phyloP scores from a whole-genome alignment of 2,113 vertebrate genomes.

The Lepus americanus region DNA sequence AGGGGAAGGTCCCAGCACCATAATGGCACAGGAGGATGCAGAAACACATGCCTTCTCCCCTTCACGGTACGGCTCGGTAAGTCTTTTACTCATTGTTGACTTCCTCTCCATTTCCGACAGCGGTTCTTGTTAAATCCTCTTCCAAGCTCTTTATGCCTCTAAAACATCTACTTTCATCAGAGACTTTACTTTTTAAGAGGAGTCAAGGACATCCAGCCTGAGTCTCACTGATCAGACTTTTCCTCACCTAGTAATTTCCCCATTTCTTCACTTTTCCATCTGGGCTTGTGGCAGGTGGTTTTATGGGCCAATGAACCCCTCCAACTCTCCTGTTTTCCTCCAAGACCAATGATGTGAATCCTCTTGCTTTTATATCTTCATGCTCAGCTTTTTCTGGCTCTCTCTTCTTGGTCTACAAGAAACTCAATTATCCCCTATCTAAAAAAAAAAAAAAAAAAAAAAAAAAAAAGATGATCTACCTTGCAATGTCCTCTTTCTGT shows the following conservation, averaged over 20 bases:
- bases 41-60: not conserved
- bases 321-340: not conserved
- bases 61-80: not conserved
- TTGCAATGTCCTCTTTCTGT: not conserved
- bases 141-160: not conserved
- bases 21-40: not conserved
- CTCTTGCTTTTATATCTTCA: not conserved
- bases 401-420: slow-evolving; percentile 26
- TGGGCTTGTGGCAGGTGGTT: not conserved
- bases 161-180: slow-evolving; percentile 27
- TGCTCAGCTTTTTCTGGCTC: not conserved
- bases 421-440: not conserved
- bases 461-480: not conserved
- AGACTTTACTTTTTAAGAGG: not conserved
- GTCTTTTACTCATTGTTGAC: not conserved
- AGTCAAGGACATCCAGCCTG: not conserved
- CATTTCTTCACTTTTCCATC: not conserved
- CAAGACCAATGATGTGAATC: not conserved
- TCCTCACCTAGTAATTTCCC: not conserved
- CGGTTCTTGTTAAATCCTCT: not conserved
- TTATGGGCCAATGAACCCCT: not conserved
- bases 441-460: not conserved
- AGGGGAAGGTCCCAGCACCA: not conserved
- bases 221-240: not conserved
- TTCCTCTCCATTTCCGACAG: not conserved